Percentiles rank a stretch among this genome's conserved stretches.
phyloP scores from a whole-genome alignment of 2,113 vertebrate species.

The Cervus canadensis region DNA sequence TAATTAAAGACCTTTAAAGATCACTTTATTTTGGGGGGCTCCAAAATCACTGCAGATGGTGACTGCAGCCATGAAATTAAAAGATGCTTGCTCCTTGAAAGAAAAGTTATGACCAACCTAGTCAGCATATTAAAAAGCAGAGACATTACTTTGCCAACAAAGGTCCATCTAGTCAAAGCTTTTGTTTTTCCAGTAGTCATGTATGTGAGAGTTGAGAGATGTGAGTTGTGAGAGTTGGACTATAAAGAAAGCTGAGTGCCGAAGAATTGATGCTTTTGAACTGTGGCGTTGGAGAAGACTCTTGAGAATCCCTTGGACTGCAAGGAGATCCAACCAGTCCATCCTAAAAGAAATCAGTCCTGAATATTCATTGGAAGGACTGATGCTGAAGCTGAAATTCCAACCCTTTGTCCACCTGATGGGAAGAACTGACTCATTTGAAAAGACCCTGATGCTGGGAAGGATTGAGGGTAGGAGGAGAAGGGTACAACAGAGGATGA shows the following conservation, averaged over 20 bases:
- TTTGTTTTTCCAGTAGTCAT: background rate
- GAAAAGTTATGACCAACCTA: background rate
- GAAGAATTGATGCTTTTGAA: background rate
- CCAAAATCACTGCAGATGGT: background rate
- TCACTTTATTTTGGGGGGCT: background rate
- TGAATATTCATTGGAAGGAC: too few relatives aligned
- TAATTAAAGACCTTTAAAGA: background rate
- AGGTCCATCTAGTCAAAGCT: background rate
- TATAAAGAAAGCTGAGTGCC: background rate
- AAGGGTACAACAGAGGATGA: background rate
- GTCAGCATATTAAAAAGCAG: background rate
- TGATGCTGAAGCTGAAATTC: too few relatives aligned
- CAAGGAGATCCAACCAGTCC: background rate
- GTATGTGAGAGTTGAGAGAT: background rate
- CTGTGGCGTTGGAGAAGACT: background rate
- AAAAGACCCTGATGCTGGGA: background rate
- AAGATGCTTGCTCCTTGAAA: background rate
- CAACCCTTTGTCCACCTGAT: background rate
- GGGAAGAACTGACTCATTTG: background rate
- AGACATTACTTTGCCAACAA: background rate
- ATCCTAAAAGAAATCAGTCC: background rate
- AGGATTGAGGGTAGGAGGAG: background rate
- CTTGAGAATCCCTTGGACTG: background rate
- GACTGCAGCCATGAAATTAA: background rate
- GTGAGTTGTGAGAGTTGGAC: background rate